Evolutionary conservation across 1,140 invertebrate species (phyloP).

Genomic region (Vanessa atalanta): DNA sequence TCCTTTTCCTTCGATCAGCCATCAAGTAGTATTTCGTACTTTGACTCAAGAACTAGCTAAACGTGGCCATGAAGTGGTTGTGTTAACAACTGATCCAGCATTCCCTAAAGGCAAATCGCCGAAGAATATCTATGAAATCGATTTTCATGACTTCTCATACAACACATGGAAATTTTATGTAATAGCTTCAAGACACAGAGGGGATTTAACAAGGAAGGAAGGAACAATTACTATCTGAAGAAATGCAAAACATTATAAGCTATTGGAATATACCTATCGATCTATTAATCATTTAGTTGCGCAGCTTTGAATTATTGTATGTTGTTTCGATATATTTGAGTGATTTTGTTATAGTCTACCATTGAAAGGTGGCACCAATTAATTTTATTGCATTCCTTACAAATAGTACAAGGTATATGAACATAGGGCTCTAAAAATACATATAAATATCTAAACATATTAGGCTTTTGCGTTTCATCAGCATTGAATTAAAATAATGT

Average conservation of each 20-base stretch:
- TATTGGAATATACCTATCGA: conserved; percentile 45
- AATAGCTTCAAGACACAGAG: conserved; percentile 17
- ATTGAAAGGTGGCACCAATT: no score
- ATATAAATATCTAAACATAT: no score
- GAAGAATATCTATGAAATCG: conserved; percentile 64
- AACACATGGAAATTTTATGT: conserved; percentile 16
- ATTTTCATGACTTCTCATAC: conserved; percentile 60
- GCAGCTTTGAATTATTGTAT: conserved; percentile 31
- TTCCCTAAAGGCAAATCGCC: conserved; percentile 46
- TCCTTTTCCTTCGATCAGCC: conserved; percentile 80
- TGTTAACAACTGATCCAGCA: conserved; percentile 65
- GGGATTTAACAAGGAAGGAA: conserved; percentile 13
- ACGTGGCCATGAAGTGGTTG: conserved; percentile 77
- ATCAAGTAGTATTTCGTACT: conserved; percentile 80
- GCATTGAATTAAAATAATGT: no score
- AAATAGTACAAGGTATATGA: no score
- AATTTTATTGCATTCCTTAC: no score
- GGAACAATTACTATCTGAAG: conserved; percentile 38
- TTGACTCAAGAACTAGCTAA: conserved; percentile 70
- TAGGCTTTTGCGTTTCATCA: no score
- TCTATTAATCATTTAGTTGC: conserved; percentile 41
- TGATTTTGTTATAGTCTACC: no score
- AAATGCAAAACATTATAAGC: conserved; percentile 44
- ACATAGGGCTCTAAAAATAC: no score
- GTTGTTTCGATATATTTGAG: no score